Conservation (phyloP, 2,797 vertebrate species). For the Stomatorhinus walkeri region DNA sequence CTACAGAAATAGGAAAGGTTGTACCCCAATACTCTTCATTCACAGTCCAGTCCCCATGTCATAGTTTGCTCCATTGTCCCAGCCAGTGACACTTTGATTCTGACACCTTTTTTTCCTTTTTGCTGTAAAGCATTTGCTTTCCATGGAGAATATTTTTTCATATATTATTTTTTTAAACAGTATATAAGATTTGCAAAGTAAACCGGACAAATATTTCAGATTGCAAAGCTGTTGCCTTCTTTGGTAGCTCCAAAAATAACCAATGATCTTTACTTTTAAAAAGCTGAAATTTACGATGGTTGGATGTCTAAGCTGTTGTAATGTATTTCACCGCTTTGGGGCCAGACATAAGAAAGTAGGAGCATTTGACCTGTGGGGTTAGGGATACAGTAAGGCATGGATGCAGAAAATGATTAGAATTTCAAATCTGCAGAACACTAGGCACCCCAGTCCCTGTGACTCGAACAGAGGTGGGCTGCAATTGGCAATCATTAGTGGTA, state of each 20-base stretch:
- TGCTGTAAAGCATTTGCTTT: background rate
- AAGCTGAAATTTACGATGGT: background rate
- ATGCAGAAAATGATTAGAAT: background rate
- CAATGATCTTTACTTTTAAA: background rate
- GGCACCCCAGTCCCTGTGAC: background rate
- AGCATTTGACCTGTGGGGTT: background rate
- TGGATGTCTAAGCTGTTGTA: background rate
- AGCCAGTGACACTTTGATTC: background rate
- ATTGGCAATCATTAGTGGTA: slow-evolving; percentile 3
- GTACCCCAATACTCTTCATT: background rate
- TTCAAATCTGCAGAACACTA: background rate
- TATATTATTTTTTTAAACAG: background rate
- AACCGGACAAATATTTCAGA: background rate
- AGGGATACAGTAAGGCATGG: background rate
- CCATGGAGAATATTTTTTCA: background rate
- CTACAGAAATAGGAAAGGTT: background rate
- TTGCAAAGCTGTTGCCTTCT: background rate
- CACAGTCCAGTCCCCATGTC: background rate
- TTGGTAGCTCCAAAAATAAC: background rate
- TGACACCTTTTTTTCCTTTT: background rate
- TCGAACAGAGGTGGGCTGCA: background rate
- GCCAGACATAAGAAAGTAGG: background rate
- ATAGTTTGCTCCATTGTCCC: background rate
- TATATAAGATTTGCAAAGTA: background rate
- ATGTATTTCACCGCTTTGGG: background rate